Base-by-base conservation (phyloP, 1,140 invertebrate species). In the Brachionus koreanus region DNA sequence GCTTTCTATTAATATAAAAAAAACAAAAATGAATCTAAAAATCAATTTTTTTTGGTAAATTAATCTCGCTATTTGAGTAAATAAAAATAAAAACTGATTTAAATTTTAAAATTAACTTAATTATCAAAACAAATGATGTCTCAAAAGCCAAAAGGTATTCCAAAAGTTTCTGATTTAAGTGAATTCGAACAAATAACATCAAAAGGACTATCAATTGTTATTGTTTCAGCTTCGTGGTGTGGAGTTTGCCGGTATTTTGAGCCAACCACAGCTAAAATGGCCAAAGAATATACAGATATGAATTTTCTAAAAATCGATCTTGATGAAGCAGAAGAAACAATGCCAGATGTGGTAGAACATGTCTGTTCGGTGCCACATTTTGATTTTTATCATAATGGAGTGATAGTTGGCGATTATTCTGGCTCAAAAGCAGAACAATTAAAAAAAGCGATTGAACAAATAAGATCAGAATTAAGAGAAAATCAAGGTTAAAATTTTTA, bases 271-370 rank as follows among this genome's bases (percentile, higher is more conserved):
- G 74, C 5, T n/a, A 42, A 76, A 33, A 57, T 76, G 74, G 37
- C 74, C 6, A 52, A 43, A 76, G 42, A 52, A 13, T 46, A 76
- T 76, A 9, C 74, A 3, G 46, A 76, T 46, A 46, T 76, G 9
- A 76, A 76, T 23, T 76, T 76, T 42, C 29, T 76, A 39, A 76
- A 76, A 76, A 42, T 76, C 6, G 74, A 76, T 42, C 25, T 76
- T 13, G 74, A 76, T 13, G 74, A 76, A 42, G 74, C 35, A 57
- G 74, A 43, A 7, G 74, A 76, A 69, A 0, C 35, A 23, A 37
- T 69, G 35, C 35, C 35, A 19, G 67, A 69, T 16, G 67, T 29
- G 5, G 35, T 69, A 9, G 67, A 69, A 29, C 35, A 69, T 43
- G 39, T 69, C n/a, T 43, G 67, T 23, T 16, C 67, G 9, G 67